These are phyloP conservation scores for Cheilosia variabilis DNA, from an alignment of 2,888 invertebrate species.

Conservation along the genomic window DNA sequence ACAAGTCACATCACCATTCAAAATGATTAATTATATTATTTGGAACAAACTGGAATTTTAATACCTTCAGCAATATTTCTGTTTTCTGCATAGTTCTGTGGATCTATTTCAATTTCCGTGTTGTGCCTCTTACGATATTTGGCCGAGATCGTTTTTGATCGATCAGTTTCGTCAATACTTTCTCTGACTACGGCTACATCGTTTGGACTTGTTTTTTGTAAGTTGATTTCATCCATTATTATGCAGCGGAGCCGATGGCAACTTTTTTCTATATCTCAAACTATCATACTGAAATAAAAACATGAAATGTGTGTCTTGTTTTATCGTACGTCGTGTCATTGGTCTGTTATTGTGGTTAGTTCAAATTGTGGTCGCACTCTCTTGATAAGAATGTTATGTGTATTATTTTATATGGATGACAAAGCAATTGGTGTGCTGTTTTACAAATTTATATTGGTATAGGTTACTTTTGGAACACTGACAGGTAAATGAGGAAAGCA, in stretches of 20 bases:
- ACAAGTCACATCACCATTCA: too few relatives aligned
- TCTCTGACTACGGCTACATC: neutral
- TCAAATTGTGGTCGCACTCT: too few relatives aligned
- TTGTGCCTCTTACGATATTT: neutral
- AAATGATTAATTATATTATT: too few relatives aligned
- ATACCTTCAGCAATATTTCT: conserved; percentile 82
- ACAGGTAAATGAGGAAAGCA: too few relatives aligned
- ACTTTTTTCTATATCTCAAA: neutral
- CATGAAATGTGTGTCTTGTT: too few relatives aligned
- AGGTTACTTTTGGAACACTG: too few relatives aligned
- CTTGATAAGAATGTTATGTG: too few relatives aligned
- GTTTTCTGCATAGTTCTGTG: conserved; percentile 79
- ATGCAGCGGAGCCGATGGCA: neutral
- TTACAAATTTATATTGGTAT: neutral
- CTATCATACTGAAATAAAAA: conserved; percentile 10
- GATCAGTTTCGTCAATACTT: conserved; percentile 1
- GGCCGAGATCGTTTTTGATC: neutral
- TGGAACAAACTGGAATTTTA: neutral
- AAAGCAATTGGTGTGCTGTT: neutral
- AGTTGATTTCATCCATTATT: conserved; percentile 18
- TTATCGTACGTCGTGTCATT: too few relatives aligned
- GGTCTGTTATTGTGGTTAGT: too few relatives aligned
- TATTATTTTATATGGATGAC: neutral
- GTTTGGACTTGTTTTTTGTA: neutral
- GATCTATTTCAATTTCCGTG: conserved; percentile 18